These are phyloP conservation scores for Drosophila hydei DNA, from an alignment of 1,140 invertebrate species.

Conservation along the genomic window DNA sequence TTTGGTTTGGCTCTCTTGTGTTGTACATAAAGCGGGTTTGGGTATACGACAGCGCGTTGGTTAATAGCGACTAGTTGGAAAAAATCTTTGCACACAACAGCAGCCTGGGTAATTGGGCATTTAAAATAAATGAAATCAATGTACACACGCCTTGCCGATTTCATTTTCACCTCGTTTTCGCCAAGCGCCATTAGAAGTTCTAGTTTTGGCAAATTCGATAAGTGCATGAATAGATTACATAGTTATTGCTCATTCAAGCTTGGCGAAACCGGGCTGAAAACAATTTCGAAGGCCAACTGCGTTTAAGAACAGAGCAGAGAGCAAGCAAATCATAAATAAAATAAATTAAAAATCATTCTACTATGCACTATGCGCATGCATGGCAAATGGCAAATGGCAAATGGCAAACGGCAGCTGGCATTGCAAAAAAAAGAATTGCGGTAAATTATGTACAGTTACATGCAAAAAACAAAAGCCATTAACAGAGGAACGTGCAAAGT, in stretches of 20 bases:
- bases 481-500: conserved; percentile 57
- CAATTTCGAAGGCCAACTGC: conserved; percentile 10
- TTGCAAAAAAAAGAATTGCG: conserved; percentile 18
- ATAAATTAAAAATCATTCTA: conserved; percentile 69
- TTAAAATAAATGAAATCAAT: conserved; percentile 45
- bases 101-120: conserved; percentile 55
- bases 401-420: conserved; percentile 32
- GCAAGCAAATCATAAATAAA: conserved; percentile 78
- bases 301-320: conserved; percentile 39
- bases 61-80: conserved; percentile 54
- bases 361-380: conserved; percentile 68
- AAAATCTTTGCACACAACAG: conserved; percentile 79
- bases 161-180: conserved; percentile 12
- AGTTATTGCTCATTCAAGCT: not conserved
- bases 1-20: conserved; percentile 31
- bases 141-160: conserved; percentile 9
- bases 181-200: not conserved
- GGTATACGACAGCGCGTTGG: conserved; percentile 35
- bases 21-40: conserved; percentile 46
- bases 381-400: conserved; percentile 35
- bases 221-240: not conserved
- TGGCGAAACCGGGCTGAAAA: conserved; percentile 16
- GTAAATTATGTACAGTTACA: conserved; percentile 51
- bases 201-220: not conserved
- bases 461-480: conserved; percentile 40